These are phyloP conservation scores for Crypturellus tataupa DNA, from an alignment of 2,797 vertebrate genomes.

Conservation along the genomic window DNA sequence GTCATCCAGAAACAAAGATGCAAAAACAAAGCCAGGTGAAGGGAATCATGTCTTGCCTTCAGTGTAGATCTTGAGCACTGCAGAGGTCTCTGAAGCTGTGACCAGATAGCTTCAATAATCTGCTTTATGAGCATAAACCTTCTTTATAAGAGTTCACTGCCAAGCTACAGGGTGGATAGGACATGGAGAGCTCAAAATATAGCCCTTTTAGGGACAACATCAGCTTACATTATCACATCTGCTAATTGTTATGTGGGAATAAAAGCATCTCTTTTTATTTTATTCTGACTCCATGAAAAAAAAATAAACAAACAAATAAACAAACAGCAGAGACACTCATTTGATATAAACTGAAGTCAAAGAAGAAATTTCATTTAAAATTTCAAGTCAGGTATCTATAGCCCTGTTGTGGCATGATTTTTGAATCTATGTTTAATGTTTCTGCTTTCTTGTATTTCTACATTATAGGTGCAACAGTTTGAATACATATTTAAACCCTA, in stretches of 20 bases:
- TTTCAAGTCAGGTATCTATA: neutral
- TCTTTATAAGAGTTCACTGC: neutral
- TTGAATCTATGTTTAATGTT: neutral
- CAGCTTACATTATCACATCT: neutral
- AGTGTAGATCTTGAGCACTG: neutral
- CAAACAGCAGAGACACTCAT: neutral
- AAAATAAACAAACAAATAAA: too few species aligned
- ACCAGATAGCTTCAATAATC: neutral
- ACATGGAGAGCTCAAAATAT: neutral
- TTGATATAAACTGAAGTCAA: neutral
- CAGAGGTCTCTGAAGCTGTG: neutral
- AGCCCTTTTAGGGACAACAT: neutral
- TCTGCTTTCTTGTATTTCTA: neutral
- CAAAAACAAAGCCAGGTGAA: neutral
- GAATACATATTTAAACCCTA: neutral
- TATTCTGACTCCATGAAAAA: neutral
- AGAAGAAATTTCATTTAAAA: neutral
- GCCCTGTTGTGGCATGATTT: neutral
- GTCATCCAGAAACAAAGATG: neutral
- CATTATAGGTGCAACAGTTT: neutral
- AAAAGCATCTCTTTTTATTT: neutral
- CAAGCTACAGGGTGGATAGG: neutral
- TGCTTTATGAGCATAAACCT: neutral
- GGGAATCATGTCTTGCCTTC: neutral
- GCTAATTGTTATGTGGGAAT: neutral